Conservation (phyloP, 2,888 invertebrate species). For the Drosophila mettleri region DNA sequence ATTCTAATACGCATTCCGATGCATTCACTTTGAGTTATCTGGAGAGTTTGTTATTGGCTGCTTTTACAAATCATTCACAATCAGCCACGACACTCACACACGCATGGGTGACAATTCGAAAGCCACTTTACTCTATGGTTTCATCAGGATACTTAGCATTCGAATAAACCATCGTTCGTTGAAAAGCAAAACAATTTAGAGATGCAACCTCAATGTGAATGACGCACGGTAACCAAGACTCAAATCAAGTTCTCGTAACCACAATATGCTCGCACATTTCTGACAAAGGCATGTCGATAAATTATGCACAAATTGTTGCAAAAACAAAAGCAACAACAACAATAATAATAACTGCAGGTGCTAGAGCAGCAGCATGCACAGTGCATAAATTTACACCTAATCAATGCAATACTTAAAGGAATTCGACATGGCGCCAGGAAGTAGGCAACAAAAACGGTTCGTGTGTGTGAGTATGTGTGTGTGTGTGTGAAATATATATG, state of each 20-base stretch:
- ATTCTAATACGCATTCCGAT: not conserved
- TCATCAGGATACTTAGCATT: not conserved
- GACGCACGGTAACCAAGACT: conserved; percentile 12
- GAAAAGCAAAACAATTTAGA: conserved; percentile 26
- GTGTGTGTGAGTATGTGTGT: conserved; percentile 1
- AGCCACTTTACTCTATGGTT: conserved; percentile 1
- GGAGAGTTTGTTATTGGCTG: not conserved
- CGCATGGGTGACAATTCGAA: not conserved
- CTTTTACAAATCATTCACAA: not conserved
- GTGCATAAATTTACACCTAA: conserved; percentile 78
- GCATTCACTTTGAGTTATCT: not conserved
- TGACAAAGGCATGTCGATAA: conserved; percentile 36
- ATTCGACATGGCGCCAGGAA: conserved; percentile 54
- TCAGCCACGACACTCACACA: not conserved
- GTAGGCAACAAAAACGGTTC: conserved; percentile 34
- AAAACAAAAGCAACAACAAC: conserved; percentile 12
- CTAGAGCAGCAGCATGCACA: conserved; percentile 28
- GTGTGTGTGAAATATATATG: conserved; percentile 34
- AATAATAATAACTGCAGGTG: conserved; percentile 10
- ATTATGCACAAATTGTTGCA: conserved; percentile 43
- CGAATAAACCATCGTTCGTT: not conserved
- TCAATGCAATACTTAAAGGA: conserved; percentile 73
- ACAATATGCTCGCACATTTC: conserved; percentile 20
- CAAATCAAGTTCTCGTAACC: conserved; percentile 43
- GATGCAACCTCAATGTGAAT: conserved; percentile 23